These are phyloP conservation scores for Labrus mixtus DNA, from an alignment of 2,113 vertebrate species.

Conservation along the genomic window DNA sequence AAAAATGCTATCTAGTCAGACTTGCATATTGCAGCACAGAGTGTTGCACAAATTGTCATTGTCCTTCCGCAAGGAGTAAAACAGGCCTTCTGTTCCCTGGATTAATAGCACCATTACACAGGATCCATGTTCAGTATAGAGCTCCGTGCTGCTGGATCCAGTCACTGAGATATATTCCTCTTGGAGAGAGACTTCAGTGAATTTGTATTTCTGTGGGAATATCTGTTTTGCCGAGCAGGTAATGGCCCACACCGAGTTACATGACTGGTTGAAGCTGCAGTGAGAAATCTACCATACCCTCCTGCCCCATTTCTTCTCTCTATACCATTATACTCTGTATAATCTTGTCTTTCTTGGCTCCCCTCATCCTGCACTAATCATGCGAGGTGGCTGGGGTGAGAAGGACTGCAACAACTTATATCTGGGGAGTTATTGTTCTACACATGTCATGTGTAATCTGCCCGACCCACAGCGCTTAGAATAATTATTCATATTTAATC, in stretches of 20 bases:
- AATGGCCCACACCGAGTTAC: slow-evolving; percentile 48
- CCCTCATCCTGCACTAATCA: slow-evolving; percentile 54
- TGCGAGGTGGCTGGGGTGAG: slow-evolving; percentile 43
- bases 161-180: slow-evolving; percentile 50
- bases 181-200: slow-evolving; percentile 23
- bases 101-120: slow-evolving; percentile 83
- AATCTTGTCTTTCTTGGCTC: slow-evolving; percentile 33
- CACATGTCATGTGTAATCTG: slow-evolving; percentile 85
- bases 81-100: slow-evolving; percentile 80
- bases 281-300: slow-evolving; percentile 32
- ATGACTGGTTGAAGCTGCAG: slow-evolving; percentile 36
- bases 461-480: slow-evolving; percentile 74
- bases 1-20: slow-evolving; percentile 63
- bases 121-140: slow-evolving; percentile 68
- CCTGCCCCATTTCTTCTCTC: slow-evolving; percentile 27
- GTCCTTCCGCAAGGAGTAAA: slow-evolving; percentile 75
- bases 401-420: slow-evolving; percentile 65
- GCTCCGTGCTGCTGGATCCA: slow-evolving; percentile 53
- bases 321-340: slow-evolving; percentile 13
- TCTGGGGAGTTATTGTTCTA: slow-evolving; percentile 82
- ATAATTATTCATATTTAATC: slow-evolving; percentile 89
- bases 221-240: slow-evolving; percentile 57
- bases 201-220: slow-evolving; percentile 56
- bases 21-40: slow-evolving; percentile 71
- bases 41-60: slow-evolving; percentile 71